These are phyloP conservation scores for Eurystomus gularis DNA, from an alignment of 2,113 vertebrate species.

Conservation along the genomic window DNA sequence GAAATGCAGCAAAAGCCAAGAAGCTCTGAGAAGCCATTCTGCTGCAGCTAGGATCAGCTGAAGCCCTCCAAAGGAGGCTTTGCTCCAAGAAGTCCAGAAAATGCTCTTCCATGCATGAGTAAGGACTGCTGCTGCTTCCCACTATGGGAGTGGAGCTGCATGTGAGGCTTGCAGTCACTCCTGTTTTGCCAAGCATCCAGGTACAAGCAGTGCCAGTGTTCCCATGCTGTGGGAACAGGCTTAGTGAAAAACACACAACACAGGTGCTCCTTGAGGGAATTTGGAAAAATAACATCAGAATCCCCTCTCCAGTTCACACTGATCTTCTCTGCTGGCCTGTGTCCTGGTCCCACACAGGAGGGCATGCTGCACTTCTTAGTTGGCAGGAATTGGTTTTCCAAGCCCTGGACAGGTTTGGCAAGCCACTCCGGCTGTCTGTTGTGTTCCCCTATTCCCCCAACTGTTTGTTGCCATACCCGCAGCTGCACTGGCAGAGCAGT, in stretches of 20 bases:
- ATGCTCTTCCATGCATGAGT: neutral
- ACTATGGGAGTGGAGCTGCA: neutral
- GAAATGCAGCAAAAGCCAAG: neutral
- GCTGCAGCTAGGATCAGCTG: neutral
- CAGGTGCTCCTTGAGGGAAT: neutral
- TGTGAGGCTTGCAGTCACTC: neutral
- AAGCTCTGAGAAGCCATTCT: neutral
- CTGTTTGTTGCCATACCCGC: neutral
- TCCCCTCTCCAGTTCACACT: neutral
- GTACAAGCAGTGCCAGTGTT: neutral
- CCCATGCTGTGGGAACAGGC: neutral
- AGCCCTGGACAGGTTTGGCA: neutral
- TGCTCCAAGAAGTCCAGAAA: neutral
- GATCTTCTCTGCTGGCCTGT: neutral
- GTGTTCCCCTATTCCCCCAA: neutral
- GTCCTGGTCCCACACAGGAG: neutral
- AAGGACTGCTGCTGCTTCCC: neutral
- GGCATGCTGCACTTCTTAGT: neutral
- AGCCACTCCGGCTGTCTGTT: rapidly evolving
- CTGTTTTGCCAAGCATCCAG: neutral
- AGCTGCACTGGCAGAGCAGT: neutral
- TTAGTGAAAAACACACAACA: neutral
- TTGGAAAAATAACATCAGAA: neutral
- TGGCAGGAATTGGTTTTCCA: neutral
- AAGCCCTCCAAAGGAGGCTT: neutral